Evolutionary conservation across 2,888 invertebrate genomes (phyloP).

Genomic region (Bimastos eiseni): DNA sequence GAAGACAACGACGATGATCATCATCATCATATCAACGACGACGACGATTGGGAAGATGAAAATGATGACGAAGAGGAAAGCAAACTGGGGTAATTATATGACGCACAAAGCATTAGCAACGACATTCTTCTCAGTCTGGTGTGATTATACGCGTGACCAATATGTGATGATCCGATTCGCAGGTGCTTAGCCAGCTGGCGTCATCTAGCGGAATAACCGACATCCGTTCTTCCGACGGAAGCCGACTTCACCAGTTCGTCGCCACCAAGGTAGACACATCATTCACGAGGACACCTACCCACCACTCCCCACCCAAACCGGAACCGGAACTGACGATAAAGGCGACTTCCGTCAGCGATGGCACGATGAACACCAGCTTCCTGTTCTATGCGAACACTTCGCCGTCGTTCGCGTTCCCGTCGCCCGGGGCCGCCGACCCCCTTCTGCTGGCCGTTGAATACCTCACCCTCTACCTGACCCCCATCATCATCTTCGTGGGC

Average conservation of each 20-base stretch:
- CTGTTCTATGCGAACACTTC: background rate
- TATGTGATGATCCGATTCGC: no score
- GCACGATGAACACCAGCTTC: background rate
- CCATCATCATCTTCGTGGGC: conserved; percentile 33
- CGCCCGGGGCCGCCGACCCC: background rate
- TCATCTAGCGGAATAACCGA: no score
- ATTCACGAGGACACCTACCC: no score
- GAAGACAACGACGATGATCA: background rate
- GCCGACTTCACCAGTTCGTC: no score
- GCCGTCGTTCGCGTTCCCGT: background rate
- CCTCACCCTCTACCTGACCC: conserved; percentile 32
- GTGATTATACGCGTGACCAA: no score
- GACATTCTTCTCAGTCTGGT: no score
- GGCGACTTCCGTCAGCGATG: background rate
- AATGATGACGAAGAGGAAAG: background rate
- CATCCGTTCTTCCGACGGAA: no score
- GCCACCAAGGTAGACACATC: no score
- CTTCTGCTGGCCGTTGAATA: conserved; percentile 7
- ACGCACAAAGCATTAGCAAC: background rate
- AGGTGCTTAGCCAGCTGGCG: no score
- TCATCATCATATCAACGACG: background rate
- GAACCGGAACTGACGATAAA: no score
- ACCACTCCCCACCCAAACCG: no score
- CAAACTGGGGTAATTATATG: no score
- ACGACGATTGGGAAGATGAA: background rate